A percentile compares a stretch with the other conserved stretches of the same genome.
These are phyloP conservation scores for Thomomys bottae DNA, from an alignment of 2,113 vertebrate species.

Conservation along the genomic window DNA sequence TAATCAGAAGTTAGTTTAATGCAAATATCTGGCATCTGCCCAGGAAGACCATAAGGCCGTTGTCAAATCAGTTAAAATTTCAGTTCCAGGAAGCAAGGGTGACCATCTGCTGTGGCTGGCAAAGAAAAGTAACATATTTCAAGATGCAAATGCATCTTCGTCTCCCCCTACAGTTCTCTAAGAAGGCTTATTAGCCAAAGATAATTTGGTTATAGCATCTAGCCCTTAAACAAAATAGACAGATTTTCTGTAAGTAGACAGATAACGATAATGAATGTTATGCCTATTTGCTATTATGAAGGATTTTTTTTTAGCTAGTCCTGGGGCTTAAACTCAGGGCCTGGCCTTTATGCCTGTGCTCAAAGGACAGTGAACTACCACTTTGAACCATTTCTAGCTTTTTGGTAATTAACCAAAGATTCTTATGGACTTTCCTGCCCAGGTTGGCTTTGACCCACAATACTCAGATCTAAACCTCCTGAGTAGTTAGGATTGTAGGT, in stretches of 20 bases:
- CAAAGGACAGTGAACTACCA: too few relatives aligned
- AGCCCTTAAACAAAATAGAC: neutral
- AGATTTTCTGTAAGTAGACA: constrained; percentile 21
- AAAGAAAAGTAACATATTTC: constrained; percentile 69
- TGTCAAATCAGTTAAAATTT: constrained; percentile 75
- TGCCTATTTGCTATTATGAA: neutral
- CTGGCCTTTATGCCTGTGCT: too few relatives aligned
- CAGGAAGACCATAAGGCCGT: constrained; percentile 73
- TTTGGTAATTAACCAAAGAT: too few relatives aligned
- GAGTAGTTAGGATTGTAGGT: too few relatives aligned
- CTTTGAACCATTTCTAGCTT: too few relatives aligned
- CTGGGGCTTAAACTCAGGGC: too few relatives aligned
- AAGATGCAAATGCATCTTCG: constrained; percentile 53
- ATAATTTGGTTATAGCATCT: neutral
- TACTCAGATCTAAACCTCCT: too few relatives aligned
- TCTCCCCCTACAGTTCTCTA: neutral
- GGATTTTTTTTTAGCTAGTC: too few relatives aligned
- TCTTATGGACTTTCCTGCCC: too few relatives aligned
- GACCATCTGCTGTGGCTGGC: constrained; percentile 71
- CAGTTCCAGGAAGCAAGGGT: constrained; percentile 62
- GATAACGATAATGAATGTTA: neutral
- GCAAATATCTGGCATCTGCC: constrained; percentile 62
- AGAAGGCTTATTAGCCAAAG: constrained; percentile 8
- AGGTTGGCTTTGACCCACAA: too few relatives aligned
- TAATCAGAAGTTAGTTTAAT: constrained; percentile 62